Conservation (phyloP, 2,797 vertebrate genomes). For the Pristis pectinata region DNA sequence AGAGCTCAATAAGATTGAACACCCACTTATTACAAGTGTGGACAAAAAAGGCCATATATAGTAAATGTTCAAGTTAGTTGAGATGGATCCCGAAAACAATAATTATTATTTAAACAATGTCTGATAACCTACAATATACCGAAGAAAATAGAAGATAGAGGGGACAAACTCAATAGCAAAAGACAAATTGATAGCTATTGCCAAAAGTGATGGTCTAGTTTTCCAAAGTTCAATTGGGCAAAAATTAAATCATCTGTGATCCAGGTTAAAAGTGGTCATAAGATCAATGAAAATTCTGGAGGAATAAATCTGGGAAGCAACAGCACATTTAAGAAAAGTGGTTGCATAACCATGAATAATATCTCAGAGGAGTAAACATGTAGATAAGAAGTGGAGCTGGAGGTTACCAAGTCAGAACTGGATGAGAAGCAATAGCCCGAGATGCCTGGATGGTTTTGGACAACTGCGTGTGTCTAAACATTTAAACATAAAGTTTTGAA, state of each 20-base stretch:
- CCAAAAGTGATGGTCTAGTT: neutral
- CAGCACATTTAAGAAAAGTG: neutral
- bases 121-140: neutral
- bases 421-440: neutral
- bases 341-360: neutral
- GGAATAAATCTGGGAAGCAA: neutral
- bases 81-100: neutral
- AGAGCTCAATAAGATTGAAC: neutral
- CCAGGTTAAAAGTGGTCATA: neutral
- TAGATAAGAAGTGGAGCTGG: neutral
- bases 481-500: too few relatives aligned
- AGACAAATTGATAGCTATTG: neutral
- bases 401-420: neutral
- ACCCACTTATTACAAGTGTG: neutral
- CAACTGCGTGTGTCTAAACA: neutral
- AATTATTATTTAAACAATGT: neutral
- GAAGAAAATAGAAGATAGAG: neutral
- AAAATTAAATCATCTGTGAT: neutral
- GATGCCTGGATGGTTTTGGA: neutral
- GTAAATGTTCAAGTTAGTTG: neutral
- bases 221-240: neutral
- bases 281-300: neutral
- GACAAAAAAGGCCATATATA: neutral
- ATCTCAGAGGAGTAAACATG: neutral
- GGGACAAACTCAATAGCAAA: neutral